Conservation (phyloP, 2,888 invertebrate species). For the Pedicia rivosa region DNA sequence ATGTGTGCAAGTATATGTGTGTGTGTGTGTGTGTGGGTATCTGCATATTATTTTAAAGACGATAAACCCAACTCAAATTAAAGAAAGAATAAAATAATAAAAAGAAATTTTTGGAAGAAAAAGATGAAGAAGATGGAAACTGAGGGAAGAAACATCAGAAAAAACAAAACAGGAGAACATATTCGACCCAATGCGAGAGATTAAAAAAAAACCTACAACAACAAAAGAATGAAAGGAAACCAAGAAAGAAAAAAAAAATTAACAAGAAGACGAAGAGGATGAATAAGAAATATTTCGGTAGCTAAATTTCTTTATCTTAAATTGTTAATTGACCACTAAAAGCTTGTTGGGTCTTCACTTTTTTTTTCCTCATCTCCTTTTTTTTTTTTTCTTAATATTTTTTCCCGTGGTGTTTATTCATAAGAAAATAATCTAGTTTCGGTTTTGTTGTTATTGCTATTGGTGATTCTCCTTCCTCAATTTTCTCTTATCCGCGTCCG, state of each 20-base stretch:
- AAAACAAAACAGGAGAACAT: too few relatives aligned
- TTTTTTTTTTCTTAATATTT: neutral
- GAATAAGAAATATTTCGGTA: slow-evolving; percentile 2
- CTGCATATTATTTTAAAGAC: too few relatives aligned
- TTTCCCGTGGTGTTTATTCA: neutral
- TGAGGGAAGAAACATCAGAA: too few relatives aligned
- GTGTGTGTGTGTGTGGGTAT: slow-evolving; percentile 13
- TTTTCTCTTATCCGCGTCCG: neutral
- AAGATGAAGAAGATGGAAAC: too few relatives aligned
- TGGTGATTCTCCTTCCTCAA: neutral
- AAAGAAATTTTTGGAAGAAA: too few relatives aligned
- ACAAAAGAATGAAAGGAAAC: neutral
- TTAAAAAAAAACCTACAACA: too few relatives aligned
- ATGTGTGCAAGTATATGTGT: slow-evolving; percentile 1
- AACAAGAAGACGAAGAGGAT: neutral
- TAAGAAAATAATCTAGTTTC: neutral
- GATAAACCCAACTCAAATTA: too few relatives aligned
- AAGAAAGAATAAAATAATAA: too few relatives aligned
- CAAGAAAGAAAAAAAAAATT: too few relatives aligned
- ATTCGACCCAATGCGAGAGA: too few relatives aligned
- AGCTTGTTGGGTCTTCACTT: slow-evolving; percentile 1
- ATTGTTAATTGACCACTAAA: slow-evolving; percentile 5
- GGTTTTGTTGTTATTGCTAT: too few relatives aligned
- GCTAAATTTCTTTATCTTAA: slow-evolving; percentile 1
- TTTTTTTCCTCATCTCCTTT: neutral